Evolutionary conservation across 2,113 vertebrate genomes (phyloP).

Genomic region (Trichechus manatus): DNA sequence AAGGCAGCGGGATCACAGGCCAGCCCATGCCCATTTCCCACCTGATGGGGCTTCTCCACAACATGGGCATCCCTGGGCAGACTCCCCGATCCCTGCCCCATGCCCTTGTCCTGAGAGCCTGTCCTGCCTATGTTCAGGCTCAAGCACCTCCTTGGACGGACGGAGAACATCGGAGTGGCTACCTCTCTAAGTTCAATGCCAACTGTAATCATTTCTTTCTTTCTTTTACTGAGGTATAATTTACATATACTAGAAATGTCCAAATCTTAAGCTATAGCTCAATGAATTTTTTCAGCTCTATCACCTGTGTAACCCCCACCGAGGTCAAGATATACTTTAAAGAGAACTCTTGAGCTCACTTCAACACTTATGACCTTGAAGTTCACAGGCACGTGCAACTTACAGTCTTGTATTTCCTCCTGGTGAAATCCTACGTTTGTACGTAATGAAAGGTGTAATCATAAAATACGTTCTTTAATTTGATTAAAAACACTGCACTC

Average conservation of each 20-base stretch:
- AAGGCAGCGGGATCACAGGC: not conserved
- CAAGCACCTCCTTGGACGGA: not conserved
- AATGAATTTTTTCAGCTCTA: not conserved
- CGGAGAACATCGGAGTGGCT: rapidly evolving
- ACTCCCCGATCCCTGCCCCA: not conserved
- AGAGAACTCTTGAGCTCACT: not conserved
- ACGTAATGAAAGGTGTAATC: not conserved
- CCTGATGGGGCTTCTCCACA: not conserved
- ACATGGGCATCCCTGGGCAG: not conserved
- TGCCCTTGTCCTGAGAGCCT: not conserved
- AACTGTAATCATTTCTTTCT: not conserved
- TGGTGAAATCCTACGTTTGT: not conserved
- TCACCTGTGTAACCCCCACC: not conserved
- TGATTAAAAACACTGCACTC: not conserved
- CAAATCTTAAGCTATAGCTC: not conserved
- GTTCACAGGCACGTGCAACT: not conserved
- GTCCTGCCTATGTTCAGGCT: not conserved
- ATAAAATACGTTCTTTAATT: not conserved
- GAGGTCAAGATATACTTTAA: not conserved
- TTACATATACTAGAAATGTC: not conserved
- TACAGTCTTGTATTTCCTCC: not conserved
- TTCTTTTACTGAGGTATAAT: not conserved
- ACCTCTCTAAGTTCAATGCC: not conserved
- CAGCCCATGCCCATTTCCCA: rapidly evolving
- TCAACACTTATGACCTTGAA: not conserved